Evolutionary conservation across 2,113 vertebrate species (phyloP), one percentile per base, ranked within the genome.

Genomic region (Macquaria australasica): DNA sequence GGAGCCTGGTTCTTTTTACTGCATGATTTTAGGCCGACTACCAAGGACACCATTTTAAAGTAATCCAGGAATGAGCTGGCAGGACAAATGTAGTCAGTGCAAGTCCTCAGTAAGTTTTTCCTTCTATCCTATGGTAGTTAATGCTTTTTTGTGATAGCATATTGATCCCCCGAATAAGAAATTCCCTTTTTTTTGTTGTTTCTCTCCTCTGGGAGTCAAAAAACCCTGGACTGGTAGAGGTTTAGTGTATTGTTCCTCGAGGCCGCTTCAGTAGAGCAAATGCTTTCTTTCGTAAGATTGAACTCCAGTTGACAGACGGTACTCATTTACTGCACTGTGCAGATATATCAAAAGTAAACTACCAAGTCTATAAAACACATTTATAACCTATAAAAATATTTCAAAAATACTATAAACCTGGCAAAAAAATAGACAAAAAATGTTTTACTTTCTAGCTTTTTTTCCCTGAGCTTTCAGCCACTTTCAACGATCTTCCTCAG

Each of bases 1-100:
- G 43, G 39, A 73, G 71, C n/a, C 73, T 72, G 62, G 39, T 77
- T 86, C 59, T 79, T 84, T 84, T 83, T 74, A 85, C 23, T 59
- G 63, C 51, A 58, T 16, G 45, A 51, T 86, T 72, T 86, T 37
- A 74, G 71, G 55, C 83, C 16, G 31, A 79, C 25, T 11, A 28
- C 73, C 76, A 84, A 84, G 73, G 71, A 87, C 63, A 88, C 64
- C 64, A 43, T 62, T 66, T 71, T 58, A 39, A 37, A 55, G 70
- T 55, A 81, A 87, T 80, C 58, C 82, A 77, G 71, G 58, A 64
- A 71, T 64, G 71, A 73, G 62, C 43, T 73, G 51, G 39, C 37
- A 83, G 69, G 31, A 74, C 45, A 45, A 55, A 79, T 69, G 66
- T 50, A 69, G 51, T 70, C 25, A 48, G 12, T 34, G 59, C 67